Evolutionary conservation across 2,113 vertebrate genomes (phyloP).

Genomic region (Istiophorus platypterus): DNA sequence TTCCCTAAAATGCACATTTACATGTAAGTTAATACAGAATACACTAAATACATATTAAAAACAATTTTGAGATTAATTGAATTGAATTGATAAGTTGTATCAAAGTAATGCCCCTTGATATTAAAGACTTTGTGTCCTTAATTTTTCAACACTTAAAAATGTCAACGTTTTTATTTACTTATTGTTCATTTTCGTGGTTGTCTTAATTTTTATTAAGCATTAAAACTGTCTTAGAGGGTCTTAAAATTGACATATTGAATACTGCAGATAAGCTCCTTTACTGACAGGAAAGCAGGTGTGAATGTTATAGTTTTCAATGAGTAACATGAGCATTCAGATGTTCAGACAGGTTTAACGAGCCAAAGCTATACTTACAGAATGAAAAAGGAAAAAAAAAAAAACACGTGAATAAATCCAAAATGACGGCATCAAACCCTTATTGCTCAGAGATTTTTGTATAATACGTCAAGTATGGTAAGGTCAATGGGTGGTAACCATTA

Average conservation of each 20-base stretch:
- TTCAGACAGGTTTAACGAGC: no score
- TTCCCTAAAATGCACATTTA: background rate
- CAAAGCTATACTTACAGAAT: no score
- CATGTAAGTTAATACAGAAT: background rate
- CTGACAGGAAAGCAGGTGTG: background rate
- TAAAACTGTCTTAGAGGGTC: background rate
- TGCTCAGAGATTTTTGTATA: background rate
- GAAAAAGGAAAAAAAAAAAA: no score
- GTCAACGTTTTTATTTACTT: background rate
- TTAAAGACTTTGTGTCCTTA: background rate
- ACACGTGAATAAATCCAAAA: no score
- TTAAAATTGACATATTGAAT: background rate
- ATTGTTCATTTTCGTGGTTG: background rate
- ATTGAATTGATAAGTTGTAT: background rate
- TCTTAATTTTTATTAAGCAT: background rate
- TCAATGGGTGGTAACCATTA: background rate
- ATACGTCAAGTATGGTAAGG: background rate
- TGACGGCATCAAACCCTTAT: background rate
- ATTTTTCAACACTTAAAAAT: conserved; percentile 7
- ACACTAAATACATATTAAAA: background rate
- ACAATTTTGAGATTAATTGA: no score
- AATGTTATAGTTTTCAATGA: background rate
- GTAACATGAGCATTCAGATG: no score
- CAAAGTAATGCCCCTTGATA: rapidly evolving
- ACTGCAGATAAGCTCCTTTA: background rate